Conservation (phyloP, 2,797 vertebrate species). For the Benthosema pterotum region DNA sequence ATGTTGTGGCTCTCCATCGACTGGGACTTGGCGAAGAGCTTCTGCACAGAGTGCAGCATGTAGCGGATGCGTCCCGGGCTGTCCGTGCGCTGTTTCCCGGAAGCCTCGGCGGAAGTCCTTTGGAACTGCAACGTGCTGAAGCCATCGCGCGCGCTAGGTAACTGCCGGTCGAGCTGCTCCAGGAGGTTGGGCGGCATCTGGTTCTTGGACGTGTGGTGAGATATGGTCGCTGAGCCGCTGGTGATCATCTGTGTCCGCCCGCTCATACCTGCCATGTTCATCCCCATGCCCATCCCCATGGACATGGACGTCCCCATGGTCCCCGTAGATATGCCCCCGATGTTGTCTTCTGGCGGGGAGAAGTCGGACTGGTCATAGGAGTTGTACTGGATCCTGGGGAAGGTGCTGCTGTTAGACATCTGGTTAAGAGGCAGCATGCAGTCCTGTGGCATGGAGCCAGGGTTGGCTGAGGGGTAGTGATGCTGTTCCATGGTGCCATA, state of each 20-base stretch:
- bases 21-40: conserved; percentile 98
- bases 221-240: conserved; percentile 84
- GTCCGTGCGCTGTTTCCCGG: conserved; percentile 86
- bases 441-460: conserved; percentile 85
- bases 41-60: conserved; percentile 96
- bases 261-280: conserved; percentile 68
- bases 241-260: conserved; percentile 79
- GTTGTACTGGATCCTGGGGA: conserved; percentile 97
- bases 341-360: conserved; percentile 87
- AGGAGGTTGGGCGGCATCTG: conserved; percentile 90
- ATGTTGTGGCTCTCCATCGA: conserved; percentile 90
- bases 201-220: conserved; percentile 84
- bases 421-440: conserved; percentile 93
- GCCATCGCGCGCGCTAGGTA: conserved; percentile 91
- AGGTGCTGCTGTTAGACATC: conserved; percentile 95
- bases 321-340: conserved; percentile 89
- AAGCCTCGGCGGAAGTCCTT: conserved; percentile 79
- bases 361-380: conserved; percentile 88
- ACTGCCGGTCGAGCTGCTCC: conserved; percentile 96
- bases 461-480: conserved; percentile 79
- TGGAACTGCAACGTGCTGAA: conserved; percentile 99
- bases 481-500: conserved; percentile 88
- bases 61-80: conserved; percentile 97
- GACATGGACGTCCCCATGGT: conserved; percentile 82
- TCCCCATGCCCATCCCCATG: conserved; percentile 72